Conservation (phyloP, 2,888 invertebrate genomes). For the Melanchra persicariae region DNA sequence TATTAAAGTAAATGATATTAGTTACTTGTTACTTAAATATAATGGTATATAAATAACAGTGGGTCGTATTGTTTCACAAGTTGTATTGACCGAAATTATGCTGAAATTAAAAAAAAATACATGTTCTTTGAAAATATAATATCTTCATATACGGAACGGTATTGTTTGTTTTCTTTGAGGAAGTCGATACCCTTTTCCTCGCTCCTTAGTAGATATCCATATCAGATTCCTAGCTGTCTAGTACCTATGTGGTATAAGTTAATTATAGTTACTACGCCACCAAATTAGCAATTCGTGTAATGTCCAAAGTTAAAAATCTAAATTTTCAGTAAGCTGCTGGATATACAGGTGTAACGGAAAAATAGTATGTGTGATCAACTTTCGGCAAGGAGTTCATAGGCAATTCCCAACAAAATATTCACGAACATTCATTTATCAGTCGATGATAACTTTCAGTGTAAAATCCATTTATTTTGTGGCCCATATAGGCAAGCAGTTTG, state of each 20-base stretch:
- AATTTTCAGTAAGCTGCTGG: no score
- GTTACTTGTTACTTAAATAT: slow-evolving; percentile 88
- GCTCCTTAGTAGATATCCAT: neutral
- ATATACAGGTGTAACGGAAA: no score
- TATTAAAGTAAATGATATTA: slow-evolving; percentile 82
- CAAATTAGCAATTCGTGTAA: no score
- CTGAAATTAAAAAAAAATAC: slow-evolving; percentile 87
- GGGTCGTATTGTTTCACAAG: slow-evolving; percentile 87
- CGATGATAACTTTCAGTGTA: no score
- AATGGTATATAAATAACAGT: slow-evolving; percentile 82
- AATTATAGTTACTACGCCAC: neutral
- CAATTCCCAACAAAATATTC: no score
- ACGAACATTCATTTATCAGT: no score
- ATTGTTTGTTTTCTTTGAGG: slow-evolving; percentile 75
- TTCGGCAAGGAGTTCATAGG: no score
- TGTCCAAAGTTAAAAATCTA: no score
- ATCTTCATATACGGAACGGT: slow-evolving; percentile 88
- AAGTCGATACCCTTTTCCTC: neutral
- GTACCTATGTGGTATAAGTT: neutral
- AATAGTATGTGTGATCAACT: no score
- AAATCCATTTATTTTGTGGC: no score
- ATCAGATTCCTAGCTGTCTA: neutral
- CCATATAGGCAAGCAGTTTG: no score
- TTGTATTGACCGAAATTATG: slow-evolving; percentile 88
- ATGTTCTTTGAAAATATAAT: slow-evolving; percentile 91